Evolutionary conservation across 2,113 vertebrate genomes (phyloP).

Genomic region (Cavia porcellus): DNA sequence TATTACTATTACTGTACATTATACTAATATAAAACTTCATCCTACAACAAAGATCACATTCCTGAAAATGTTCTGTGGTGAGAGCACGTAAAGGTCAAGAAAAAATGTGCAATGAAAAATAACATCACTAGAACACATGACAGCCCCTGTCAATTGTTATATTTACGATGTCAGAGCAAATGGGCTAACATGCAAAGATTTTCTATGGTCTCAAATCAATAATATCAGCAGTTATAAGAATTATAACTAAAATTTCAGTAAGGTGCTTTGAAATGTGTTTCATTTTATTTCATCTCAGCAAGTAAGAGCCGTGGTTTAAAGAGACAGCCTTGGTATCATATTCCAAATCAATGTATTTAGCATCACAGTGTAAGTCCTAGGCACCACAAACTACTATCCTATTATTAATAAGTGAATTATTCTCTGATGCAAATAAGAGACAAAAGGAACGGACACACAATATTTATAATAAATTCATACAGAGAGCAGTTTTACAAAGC

Average conservation of each 20-base stretch:
- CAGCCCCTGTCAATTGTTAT: background rate
- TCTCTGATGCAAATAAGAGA: background rate
- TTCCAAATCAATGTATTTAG: constrained; percentile 12
- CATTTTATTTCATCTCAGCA: background rate
- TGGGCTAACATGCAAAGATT: background rate
- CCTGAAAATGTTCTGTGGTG: background rate
- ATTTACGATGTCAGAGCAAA: constrained; percentile 35
- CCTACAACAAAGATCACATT: background rate
- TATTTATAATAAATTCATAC: background rate
- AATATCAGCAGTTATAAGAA: background rate
- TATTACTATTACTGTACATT: constrained; percentile 84
- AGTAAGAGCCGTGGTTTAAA: background rate
- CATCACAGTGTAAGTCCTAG: background rate
- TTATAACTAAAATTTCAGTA: constrained; percentile 20
- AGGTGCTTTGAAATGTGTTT: background rate
- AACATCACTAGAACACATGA: background rate
- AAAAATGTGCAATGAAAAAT: background rate
- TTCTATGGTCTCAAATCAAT: constrained; percentile 4
- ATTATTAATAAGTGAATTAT: constrained; percentile 22
- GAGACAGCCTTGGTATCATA: background rate
- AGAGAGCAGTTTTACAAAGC: constrained; percentile 1
- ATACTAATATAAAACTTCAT: constrained; percentile 49
- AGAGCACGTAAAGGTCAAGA: background rate
- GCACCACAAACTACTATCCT: background rate
- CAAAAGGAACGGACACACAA: background rate